A percentile compares a stretch with the other conserved stretches of the same genome.
These are phyloP conservation scores for Sinhomidia bicolor DNA, from an alignment of 2,888 invertebrate species.

Conservation along the genomic window DNA sequence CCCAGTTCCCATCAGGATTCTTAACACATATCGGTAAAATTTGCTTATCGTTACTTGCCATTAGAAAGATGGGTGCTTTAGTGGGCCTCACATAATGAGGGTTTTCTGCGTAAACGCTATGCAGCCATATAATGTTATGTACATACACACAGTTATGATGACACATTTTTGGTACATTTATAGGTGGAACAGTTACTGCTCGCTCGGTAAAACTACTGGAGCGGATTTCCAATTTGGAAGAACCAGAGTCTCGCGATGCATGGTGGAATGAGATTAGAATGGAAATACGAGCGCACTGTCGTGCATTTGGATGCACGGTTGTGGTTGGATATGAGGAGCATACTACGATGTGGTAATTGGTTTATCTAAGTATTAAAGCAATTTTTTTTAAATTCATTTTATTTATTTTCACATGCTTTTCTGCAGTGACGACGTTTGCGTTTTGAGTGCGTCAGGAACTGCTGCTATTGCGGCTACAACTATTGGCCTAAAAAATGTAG, in stretches of 20 bases:
- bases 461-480: slow-evolving; percentile 87
- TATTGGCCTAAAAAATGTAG: slow-evolving; percentile 66
- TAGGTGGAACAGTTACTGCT: slow-evolving; percentile 91
- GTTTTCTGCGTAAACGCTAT: too few species aligned
- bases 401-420: too few species aligned
- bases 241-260: slow-evolving; percentile 94
- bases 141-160: too few species aligned
- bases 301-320: slow-evolving; percentile 95
- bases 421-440: slow-evolving; percentile 97
- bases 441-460: slow-evolving; percentile 95
- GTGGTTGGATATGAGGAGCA: slow-evolving; percentile 97
- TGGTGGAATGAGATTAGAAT: slow-evolving; percentile 99
- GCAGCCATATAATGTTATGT: too few species aligned
- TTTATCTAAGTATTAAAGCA: background rate
- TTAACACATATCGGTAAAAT: slow-evolving; percentile 90
- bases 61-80: too few species aligned
- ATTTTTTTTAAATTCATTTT: background rate
- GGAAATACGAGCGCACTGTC: slow-evolving; percentile 96
- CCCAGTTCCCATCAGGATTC: slow-evolving; percentile 94
- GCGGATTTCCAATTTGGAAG: slow-evolving; percentile 91
- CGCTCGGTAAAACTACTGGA: slow-evolving; percentile 92
- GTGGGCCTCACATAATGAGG: too few species aligned
- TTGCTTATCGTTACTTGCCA: too few species aligned
- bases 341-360: slow-evolving; percentile 92
- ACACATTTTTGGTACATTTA: too few species aligned